Evolutionary conservation across 53 echinoderm and acorn worm species (phyloP).

Genomic region (Mesocentrotus franciscanus): DNA sequence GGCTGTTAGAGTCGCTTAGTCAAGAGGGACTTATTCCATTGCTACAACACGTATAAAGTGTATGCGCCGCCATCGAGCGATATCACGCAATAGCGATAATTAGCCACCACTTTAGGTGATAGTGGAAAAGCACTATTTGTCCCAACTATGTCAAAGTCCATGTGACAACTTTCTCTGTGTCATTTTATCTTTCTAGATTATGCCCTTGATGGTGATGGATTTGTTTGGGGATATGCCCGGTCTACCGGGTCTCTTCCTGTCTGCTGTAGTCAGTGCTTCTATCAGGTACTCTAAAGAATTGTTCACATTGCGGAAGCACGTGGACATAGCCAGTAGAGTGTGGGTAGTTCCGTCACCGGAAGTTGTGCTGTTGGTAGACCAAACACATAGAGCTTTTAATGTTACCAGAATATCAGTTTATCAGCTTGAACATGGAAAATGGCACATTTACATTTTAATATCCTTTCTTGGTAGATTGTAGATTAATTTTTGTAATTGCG

Average conservation of each 20-base stretch:
- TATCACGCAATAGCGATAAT: neutral
- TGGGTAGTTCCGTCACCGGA: too few relatives aligned
- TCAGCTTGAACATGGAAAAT: too few relatives aligned
- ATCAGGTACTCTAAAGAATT: conserved; percentile 60
- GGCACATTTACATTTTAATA: neutral
- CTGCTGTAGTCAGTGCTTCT: conserved; percentile 78
- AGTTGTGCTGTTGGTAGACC: too few relatives aligned
- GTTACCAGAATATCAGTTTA: too few relatives aligned
- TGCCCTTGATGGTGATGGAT: conserved; percentile 80
- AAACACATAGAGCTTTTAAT: too few relatives aligned
- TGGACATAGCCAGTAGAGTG: too few relatives aligned
- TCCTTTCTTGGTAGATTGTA: too few relatives aligned
- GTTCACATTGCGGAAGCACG: too few relatives aligned
- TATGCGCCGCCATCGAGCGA: neutral
- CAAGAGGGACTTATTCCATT: neutral
- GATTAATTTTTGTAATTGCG: too few relatives aligned
- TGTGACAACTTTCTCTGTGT: neutral
- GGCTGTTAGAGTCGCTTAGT: neutral
- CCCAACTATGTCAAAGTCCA: neutral
- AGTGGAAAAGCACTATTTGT: neutral
- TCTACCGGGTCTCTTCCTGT: conserved; percentile 75
- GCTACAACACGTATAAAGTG: too few relatives aligned
- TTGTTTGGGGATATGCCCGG: conserved; percentile 75
- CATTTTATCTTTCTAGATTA: conserved; percentile 52
- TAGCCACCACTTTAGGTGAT: neutral